These are phyloP conservation scores for Aepyceros melampus DNA, from an alignment of 2,113 vertebrate species.

Conservation along the genomic window DNA sequence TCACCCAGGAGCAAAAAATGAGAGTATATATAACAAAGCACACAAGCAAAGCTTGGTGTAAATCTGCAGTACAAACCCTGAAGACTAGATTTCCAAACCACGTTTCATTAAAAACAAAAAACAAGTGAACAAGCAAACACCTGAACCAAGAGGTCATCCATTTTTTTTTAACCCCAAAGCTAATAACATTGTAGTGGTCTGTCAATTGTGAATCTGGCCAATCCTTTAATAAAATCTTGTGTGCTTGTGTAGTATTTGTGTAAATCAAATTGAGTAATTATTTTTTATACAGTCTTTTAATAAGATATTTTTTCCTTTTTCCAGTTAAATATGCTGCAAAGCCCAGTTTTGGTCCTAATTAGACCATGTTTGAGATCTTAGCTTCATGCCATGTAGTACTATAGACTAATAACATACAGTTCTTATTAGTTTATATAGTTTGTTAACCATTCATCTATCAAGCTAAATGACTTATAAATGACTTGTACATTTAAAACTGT, in stretches of 20 bases:
- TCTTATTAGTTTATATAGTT: constrained; percentile 32
- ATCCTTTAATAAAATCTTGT: not conserved
- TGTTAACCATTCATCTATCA: constrained; percentile 25
- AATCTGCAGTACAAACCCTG: not conserved
- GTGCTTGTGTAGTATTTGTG: not conserved
- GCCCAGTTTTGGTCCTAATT: not conserved
- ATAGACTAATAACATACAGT: not conserved
- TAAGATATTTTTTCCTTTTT: not conserved
- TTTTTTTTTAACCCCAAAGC: not conserved
- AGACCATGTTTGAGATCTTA: not conserved
- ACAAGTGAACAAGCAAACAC: not conserved
- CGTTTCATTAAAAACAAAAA: not conserved
- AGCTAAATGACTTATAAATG: constrained; percentile 48
- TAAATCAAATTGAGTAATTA: not conserved
- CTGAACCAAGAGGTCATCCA: not conserved
- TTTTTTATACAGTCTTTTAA: not conserved
- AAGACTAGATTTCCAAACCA: not conserved
- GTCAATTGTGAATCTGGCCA: not conserved
- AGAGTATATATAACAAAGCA: not conserved
- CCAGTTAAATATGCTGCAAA: not conserved
- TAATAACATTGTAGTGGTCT: not conserved
- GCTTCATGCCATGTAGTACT: not conserved
- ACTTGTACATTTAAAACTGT: constrained; percentile 46
- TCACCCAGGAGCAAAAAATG: not conserved
- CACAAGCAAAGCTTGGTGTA: not conserved